These are phyloP conservation scores for Ligdia adustata DNA, from an alignment of 2,888 invertebrate genomes.

Conservation along the genomic window DNA sequence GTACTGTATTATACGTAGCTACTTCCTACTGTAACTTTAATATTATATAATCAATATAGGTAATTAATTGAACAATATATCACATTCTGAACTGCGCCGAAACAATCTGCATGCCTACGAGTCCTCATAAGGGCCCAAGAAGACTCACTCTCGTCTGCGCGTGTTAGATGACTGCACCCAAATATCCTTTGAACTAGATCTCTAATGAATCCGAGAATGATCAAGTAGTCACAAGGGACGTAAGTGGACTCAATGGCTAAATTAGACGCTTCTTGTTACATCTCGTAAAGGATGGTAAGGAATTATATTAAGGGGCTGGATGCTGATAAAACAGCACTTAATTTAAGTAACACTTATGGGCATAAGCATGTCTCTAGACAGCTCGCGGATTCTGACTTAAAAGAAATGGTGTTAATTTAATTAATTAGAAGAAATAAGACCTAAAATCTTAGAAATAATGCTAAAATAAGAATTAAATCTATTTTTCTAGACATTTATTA, in stretches of 20 bases:
- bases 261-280: constrained; percentile 53
- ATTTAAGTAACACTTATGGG: background rate
- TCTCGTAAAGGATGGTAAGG: constrained; percentile 28
- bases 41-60: too few relatives aligned
- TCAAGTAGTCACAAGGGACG: constrained; percentile 31
- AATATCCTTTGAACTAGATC: constrained; percentile 66
- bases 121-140: constrained; percentile 3
- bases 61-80: too few relatives aligned
- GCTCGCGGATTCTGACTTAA: background rate
- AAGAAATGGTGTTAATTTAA: too few relatives aligned
- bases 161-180: constrained; percentile 56
- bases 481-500: too few relatives aligned
- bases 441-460: too few relatives aligned
- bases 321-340: too few relatives aligned
- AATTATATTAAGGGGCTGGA: constrained; percentile 16
- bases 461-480: too few relatives aligned
- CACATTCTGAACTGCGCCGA: background rate
- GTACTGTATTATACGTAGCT: too few relatives aligned
- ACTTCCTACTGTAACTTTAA: too few relatives aligned
- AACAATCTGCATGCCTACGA: constrained; percentile 12
- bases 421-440: too few relatives aligned
- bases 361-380: background rate
- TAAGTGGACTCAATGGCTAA: constrained; percentile 63
- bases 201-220: constrained; percentile 65
- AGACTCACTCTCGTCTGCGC: background rate